Percentiles rank a stretch among this genome's conserved stretches.
phyloP scores from a whole-genome alignment of 1,140 invertebrate species.

The Ceratina japonica region DNA sequence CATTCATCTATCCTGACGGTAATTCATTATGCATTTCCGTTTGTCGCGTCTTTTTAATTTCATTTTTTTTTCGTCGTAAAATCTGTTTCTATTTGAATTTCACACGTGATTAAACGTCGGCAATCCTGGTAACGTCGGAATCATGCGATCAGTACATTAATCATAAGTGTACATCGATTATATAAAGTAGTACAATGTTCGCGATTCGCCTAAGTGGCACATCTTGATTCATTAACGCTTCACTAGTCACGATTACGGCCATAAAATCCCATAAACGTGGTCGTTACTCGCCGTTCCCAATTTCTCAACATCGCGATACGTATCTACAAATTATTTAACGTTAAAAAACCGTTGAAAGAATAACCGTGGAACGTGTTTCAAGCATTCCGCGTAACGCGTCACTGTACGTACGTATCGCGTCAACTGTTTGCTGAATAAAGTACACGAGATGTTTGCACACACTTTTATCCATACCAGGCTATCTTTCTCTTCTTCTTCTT shows the following conservation, averaged over 20 bases:
- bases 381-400: background rate
- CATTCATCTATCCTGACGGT: too few relatives aligned
- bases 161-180: background rate
- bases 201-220: background rate
- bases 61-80: too few relatives aligned
- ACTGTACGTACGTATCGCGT: too few relatives aligned
- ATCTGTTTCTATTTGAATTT: too few relatives aligned
- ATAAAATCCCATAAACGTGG: background rate
- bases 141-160: background rate
- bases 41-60: too few relatives aligned
- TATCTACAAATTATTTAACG: too few relatives aligned
- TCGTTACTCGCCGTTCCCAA: background rate
- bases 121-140: background rate
- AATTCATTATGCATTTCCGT: too few relatives aligned
- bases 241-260: background rate
- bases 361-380: too few relatives aligned
- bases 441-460: background rate
- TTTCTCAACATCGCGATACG: too few relatives aligned
- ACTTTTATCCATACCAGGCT: conserved; percentile 3
- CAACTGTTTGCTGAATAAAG: background rate
- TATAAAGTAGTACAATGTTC: conserved; percentile 1
- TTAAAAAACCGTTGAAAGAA: too few relatives aligned
- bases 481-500: background rate
- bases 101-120: background rate
- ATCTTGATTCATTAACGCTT: conserved; percentile 6